Conservation (phyloP, 2,797 vertebrate genomes). For the Dipus sagitta region DNA sequence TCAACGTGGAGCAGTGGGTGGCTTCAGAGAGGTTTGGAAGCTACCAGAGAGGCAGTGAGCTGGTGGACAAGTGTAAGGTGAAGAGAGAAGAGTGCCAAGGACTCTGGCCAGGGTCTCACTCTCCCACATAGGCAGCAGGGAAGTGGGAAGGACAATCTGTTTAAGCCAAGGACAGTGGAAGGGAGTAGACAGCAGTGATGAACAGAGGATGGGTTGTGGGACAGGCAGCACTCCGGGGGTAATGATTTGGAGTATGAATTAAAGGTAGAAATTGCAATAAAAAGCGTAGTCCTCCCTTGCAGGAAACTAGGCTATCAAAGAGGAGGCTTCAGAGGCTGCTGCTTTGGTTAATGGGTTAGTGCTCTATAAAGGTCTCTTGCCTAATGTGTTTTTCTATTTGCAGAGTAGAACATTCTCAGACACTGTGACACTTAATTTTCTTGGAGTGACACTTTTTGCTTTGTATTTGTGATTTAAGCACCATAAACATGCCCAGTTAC, state of each 20-base stretch:
- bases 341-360: neutral
- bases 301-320: slow-evolving; percentile 28
- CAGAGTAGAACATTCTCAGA: slow-evolving; percentile 47
- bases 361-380: slow-evolving; percentile 24
- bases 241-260: slow-evolving; percentile 22
- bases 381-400: slow-evolving; percentile 48
- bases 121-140: neutral
- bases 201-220: neutral
- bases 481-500: slow-evolving; percentile 46
- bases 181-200: neutral
- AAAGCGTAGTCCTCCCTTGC: neutral
- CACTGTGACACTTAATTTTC: slow-evolving; percentile 39
- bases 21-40: neutral
- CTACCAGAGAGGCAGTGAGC: neutral
- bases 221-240: neutral
- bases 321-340: neutral
- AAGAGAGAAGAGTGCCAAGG: neutral
- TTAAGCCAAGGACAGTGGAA: neutral
- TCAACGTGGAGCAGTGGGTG: neutral
- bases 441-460: slow-evolving; percentile 51
- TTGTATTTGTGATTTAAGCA: slow-evolving; percentile 61
- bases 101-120: neutral
- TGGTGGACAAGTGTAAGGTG: neutral
- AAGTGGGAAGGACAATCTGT: neutral
- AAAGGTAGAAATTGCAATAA: slow-evolving; percentile 7